Percentiles rank a stretch among this genome's conserved stretches.
Evolutionary conservation across 2,797 vertebrate genomes (phyloP).

Genomic region (Tenualosa thibaudeaui): DNA sequence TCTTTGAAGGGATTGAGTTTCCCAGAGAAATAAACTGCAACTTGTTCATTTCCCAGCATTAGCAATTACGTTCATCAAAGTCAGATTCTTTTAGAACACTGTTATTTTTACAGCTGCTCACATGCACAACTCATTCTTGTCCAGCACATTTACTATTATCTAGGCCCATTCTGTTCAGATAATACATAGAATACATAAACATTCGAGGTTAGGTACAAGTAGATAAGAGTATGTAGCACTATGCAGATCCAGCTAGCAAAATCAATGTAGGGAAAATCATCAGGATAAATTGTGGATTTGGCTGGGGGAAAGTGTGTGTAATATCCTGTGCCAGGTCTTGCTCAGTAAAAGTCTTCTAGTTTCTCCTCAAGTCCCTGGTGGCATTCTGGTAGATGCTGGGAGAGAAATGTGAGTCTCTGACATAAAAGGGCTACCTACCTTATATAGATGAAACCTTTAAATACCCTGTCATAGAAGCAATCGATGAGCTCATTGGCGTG

Average conservation of each 20-base stretch:
- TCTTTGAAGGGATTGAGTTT: background rate
- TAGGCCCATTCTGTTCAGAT: background rate
- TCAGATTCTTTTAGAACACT: background rate
- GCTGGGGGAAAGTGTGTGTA: background rate
- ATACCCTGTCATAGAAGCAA: slow-evolving; percentile 75
- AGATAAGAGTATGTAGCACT: background rate
- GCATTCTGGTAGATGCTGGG: background rate
- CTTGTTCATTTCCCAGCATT: slow-evolving; percentile 12
- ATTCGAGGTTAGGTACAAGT: no score
- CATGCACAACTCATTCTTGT: slow-evolving; percentile 3
- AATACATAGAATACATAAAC: no score
- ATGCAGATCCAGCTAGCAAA: background rate
- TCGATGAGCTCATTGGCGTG: slow-evolving; percentile 77
- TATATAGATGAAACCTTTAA: slow-evolving; percentile 81
- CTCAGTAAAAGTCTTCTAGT: background rate
- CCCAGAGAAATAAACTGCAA: background rate
- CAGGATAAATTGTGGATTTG: background rate
- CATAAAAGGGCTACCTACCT: slow-evolving; percentile 76
- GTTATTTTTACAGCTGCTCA: background rate
- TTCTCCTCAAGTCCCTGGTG: background rate
- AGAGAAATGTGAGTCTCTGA: slow-evolving; percentile 38
- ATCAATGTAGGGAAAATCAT: background rate
- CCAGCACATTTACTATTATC: background rate
- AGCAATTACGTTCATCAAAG: background rate
- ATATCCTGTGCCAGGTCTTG: background rate